Evolutionary conservation across 2,797 vertebrate species (phyloP), one percentile per base, ranked within the genome.

Genomic region (Bradypus variegatus): DNA sequence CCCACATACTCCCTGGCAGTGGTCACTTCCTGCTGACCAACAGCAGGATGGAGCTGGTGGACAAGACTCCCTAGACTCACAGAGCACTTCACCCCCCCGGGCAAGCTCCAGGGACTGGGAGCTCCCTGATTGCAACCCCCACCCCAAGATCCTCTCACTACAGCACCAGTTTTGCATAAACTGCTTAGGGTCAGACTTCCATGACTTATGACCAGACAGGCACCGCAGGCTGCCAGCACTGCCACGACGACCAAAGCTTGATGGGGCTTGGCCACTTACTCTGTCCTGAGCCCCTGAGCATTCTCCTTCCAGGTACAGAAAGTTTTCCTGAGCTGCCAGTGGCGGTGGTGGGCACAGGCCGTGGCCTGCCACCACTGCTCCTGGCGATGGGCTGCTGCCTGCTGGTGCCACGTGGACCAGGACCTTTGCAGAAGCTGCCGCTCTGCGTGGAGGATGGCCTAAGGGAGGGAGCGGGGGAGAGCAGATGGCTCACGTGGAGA

Each of bases 371-470:
- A 94, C 94, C 97, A 95, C 41, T 45, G 95, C 78, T 98, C 97
- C 62, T 95, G 94, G 65, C 97, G 69, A 75, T 1, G 0, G 2
- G 95, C 94, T 4, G 95, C 94, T 5, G 96, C 94, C 88, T 91
- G 96, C 62, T 89, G 81, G 29, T 58, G 73, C 99, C 99, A 99
- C 8, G 1, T 77, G 79, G 36, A 70, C 98, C 98, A 99, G 93
- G 65, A 97, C 89, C 45, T 93, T 73, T 4, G 87, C 92, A 98
- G 19, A 23, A 96, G 95, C 27, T 82, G 95, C 86, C 41, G 96
- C 86, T 98, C 96, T 1, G 97, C 97, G 4, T 98, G 98, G 55
- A 98, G 95, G 73, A 98, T 87, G 36, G 99, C 99, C 99, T 99
- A 41, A 10, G 86, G 75, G 0, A 38, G 76, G 92, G 5, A 0